Evolutionary conservation across 2,888 invertebrate genomes (phyloP).

Genomic region (Apamea sordens): DNA sequence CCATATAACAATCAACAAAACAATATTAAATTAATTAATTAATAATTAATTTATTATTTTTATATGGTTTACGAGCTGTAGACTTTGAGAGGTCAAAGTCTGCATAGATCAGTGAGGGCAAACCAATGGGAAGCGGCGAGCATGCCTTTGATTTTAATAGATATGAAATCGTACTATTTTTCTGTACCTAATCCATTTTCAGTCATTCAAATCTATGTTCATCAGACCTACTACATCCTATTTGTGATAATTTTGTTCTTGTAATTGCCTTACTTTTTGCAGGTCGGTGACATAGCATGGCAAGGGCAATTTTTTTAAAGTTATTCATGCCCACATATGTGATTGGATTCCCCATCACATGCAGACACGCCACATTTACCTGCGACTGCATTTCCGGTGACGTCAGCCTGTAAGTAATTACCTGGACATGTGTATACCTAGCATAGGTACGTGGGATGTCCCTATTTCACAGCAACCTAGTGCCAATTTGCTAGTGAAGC

Average conservation of each 20-base stretch:
- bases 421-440: background rate
- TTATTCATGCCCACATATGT: background rate
- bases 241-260: background rate
- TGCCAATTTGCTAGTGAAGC: background rate
- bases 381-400: conserved; percentile 65
- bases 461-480: background rate
- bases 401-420: conserved; percentile 65
- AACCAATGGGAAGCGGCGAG: too few species aligned
- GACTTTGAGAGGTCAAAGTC: too few species aligned
- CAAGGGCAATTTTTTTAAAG: background rate
- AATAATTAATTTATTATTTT: too few species aligned
- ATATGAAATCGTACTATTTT: background rate
- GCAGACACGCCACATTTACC: conserved; percentile 66
- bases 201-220: background rate
- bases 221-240: background rate
- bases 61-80: too few species aligned
- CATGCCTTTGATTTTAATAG: background rate
- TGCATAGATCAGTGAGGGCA: too few species aligned
- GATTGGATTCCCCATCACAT: background rate
- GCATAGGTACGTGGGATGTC: background rate
- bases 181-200: background rate
- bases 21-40: too few species aligned
- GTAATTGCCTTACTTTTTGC: too few species aligned
- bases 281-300: background rate
- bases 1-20: too few species aligned